Percentiles rank a stretch among this genome's conserved stretches.
phyloP scores from a whole-genome alignment of 2,113 vertebrate species.

The Alces alces region DNA sequence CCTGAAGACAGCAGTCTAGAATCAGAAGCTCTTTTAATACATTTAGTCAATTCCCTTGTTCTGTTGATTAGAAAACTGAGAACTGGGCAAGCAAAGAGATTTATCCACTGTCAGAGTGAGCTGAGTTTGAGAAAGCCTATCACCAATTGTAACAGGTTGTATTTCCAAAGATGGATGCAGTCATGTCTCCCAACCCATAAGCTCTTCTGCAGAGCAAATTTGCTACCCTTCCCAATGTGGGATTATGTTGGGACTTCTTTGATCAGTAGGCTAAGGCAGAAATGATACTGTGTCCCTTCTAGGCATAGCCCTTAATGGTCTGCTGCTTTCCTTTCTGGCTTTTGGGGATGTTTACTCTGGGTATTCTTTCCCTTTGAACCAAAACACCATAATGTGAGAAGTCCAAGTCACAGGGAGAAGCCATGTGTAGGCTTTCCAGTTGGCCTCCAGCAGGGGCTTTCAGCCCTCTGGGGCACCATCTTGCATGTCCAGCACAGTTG shows the following conservation, averaged over 20 bases:
- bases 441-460: no score
- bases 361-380: neutral
- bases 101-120: neutral
- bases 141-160: fast-evolving
- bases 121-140: neutral
- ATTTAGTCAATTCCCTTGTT: neutral
- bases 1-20: neutral
- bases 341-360: neutral
- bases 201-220: neutral
- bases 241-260: neutral
- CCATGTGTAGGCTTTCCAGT: fast-evolving
- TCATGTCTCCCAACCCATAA: fast-evolving
- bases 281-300: no score
- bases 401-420: neutral
- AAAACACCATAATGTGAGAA: neutral
- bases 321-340: neutral
- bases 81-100: neutral
- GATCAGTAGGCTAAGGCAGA: neutral
- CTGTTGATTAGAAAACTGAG: neutral
- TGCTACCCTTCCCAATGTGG: neutral
- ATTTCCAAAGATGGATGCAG: neutral
- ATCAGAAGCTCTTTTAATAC: neutral
- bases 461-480: fast-evolving
- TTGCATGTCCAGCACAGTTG: neutral
- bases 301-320: neutral